Evolutionary conservation across 1,140 invertebrate species (phyloP).

Genomic region (Mya arenaria): DNA sequence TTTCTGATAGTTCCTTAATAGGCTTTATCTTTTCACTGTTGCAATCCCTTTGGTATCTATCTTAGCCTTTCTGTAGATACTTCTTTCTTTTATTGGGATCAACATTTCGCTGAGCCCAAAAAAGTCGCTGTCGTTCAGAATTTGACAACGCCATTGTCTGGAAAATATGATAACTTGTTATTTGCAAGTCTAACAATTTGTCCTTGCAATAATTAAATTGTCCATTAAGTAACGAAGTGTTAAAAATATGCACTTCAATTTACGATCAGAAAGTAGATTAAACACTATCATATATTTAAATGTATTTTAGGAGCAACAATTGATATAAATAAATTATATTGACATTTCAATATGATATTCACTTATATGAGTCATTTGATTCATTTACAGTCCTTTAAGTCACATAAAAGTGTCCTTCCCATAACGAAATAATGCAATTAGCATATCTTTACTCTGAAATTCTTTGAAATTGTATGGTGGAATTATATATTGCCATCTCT

Average conservation of each 20-base stretch:
- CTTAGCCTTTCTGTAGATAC: constrained; percentile 24
- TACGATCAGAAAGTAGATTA: not conserved
- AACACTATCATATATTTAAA: not conserved
- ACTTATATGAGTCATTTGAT: too few relatives aligned
- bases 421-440: not conserved
- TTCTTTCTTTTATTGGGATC: constrained; percentile 7
- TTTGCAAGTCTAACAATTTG: not conserved
- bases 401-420: constrained; percentile 1
- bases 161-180: not conserved
- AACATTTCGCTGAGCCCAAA: constrained; percentile 5
- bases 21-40: constrained; percentile 13
- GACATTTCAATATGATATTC: too few relatives aligned
- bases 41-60: constrained; percentile 17
- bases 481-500: too few relatives aligned
- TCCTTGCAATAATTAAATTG: not conserved
- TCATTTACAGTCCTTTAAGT: not conserved
- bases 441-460: too few relatives aligned
- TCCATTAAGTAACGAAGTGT: not conserved
- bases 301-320: not conserved
- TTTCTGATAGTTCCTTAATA: constrained; percentile 2
- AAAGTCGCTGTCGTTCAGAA: not conserved
- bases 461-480: too few relatives aligned
- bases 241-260: not conserved
- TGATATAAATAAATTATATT: too few relatives aligned
- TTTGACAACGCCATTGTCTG: constrained; percentile 7